phyloP scores from a whole-genome alignment of 2,797 vertebrate species.

The Coreius guichenoti region DNA sequence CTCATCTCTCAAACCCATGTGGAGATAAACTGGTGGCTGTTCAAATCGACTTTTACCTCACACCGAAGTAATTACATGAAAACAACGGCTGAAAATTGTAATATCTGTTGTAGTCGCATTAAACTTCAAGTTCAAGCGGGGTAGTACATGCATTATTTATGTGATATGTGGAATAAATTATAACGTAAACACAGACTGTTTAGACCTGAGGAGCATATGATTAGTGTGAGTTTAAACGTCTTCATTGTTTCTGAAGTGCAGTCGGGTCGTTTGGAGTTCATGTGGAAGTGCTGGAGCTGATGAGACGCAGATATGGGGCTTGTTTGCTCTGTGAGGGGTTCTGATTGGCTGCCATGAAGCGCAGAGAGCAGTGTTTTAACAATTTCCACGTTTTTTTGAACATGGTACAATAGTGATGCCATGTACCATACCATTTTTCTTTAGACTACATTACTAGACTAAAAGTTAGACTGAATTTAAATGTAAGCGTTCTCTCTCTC shows the following conservation, averaged over 20 bases:
- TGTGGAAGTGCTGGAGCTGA: background rate
- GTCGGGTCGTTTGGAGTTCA: conserved; percentile 21
- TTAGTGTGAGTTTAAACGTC: background rate
- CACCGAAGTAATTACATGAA: conserved; percentile 30
- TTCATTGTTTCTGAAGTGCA: conserved; percentile 18
- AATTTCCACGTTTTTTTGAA: background rate
- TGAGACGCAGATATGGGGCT: conserved; percentile 18
- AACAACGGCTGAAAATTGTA: conserved; percentile 20
- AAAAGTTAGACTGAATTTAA: background rate
- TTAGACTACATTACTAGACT: background rate
- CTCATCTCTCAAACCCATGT: conserved; percentile 23
- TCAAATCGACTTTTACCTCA: conserved; percentile 28
- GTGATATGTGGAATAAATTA: conserved; percentile 42
- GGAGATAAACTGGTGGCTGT: conserved; percentile 24
- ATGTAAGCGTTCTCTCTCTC: background rate
- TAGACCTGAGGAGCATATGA: conserved; percentile 31
- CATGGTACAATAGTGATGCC: background rate
- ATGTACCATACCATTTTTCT: background rate
- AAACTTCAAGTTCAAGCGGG: background rate
- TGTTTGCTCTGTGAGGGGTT: conserved; percentile 5
- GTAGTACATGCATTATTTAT: conserved; percentile 31
- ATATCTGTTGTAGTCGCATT: conserved; percentile 6
- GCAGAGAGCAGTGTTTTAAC: conserved; percentile 5
- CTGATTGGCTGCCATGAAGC: background rate
- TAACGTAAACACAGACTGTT: conserved; percentile 17